Evolutionary conservation across 2,888 invertebrate species (phyloP), one percentile per base, ranked within the genome.

Genomic region (Habrosyne pyritoides): DNA sequence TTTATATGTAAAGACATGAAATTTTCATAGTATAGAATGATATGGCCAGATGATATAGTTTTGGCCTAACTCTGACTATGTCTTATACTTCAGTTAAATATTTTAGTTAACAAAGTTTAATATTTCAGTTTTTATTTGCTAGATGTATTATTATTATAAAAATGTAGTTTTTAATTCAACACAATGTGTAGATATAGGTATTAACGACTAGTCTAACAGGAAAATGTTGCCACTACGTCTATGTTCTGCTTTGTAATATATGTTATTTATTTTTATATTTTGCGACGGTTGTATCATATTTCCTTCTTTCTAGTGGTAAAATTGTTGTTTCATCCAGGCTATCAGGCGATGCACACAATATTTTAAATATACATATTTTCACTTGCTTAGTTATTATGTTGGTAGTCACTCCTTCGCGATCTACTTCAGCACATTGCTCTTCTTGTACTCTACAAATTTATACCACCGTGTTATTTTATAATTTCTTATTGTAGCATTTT

Each of bases 161-260:
- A 67, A 62, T 69, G 77, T 82, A 82, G 74, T 73, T 74, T 67
- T 72, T 79, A 79, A 76, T 70, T 73, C 73, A 77, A 76, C 75
- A 74, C 64, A 74, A 81, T 73, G 72, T 85, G 81, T 88, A 87
- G 88, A 86, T 85, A 88, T 86, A 86, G 84, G 86, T 88, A 86
- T 84, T 85, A 87, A 87, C 79, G 78, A 86, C 91, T 91, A 91
- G 91, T 91, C 91, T 87, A 83, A 87, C 88, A 84, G 84, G 83
- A 87, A 89, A 86, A 86, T 88, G 87, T 89, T 90, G 91, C 90
- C 90, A 87, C 90, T 86, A 75, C 77, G 86, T 87, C 89, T 84
- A 87, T 87, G 84, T 89, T 87, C 86, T 86, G 88, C 89, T 90
- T 89, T 91, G 88, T 91, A 90, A 82, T 84, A 89, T 90, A 89